Base-by-base conservation (phyloP, 2,113 vertebrate species). In the Chaenocephalus aceratus region DNA sequence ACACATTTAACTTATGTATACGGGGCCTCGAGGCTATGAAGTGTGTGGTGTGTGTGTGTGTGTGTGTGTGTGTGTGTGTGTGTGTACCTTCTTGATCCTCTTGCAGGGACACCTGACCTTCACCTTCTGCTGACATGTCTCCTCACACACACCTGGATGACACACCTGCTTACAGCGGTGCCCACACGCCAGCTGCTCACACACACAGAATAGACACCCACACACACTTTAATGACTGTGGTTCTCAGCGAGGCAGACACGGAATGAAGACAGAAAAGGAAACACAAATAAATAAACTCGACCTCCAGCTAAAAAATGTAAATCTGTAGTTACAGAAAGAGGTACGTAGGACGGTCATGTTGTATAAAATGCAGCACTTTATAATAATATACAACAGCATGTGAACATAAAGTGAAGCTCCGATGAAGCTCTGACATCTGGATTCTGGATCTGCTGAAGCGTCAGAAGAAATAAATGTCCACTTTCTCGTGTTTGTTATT, bases 111-210 rank as follows among this genome's bases (percentile, higher is more conserved):
- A 99, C 46, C 96, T 94, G 61, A 98, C 90, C 87, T 98, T 99
- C 70, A 99, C 97, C 86, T 95, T 97, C 93, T 99, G 98, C 77
- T 89, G 96, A 89, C 98, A 99, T 63, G 90, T 95, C 77, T 94
- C 91, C 75, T 92, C 94, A 89, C 98, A 99, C 61, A 83, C 90
- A 48, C 96, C 96, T 18, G 95, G 91, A 88, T 99, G 97, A 85
- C 98, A 99, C 66, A 94, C 78, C 87, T 96, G 96, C 85, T 97
- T 97, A 93, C 98, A 99, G 57, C 97, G 96, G 86, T 99, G 98
- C 58, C 97, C 97, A 90, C 98, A 99, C 41, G 92, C 87, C 92
- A 99, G 89, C 97, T 98, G 46, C 46, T 0, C n/a, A 9, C 59
- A 56, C 65, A 60, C 34, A 41, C 36, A 41, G 26, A 26, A 41